Evolutionary conservation across 2,888 invertebrate species (phyloP), one percentile per base, ranked within the genome.

Genomic region (Agapostemon virescens): DNA sequence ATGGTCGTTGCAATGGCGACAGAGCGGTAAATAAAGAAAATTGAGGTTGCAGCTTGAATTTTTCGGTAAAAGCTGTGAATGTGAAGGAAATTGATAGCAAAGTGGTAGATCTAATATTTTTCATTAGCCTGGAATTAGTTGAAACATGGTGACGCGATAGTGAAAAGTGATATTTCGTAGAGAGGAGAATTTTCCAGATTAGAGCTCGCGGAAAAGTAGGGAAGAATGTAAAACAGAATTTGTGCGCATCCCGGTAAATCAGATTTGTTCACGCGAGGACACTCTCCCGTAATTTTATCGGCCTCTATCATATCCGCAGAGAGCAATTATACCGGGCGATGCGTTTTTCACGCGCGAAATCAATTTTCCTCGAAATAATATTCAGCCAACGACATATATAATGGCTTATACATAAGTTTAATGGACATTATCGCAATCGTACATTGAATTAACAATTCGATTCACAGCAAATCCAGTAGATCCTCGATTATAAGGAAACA

Each of bases 261-360:
- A 33, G 42, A 67, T 67, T 67, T 67, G 42, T 45, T n/a, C 30
- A n/a, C 42, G 40, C 42, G 20, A 26, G 67, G 13, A 30, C 26
- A 42, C 67, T n/a, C 42, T 30, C 30, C 42, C 42, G 67, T 26
- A 20, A 20, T 67, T 67, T 67, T 33, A 67, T 42, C 66, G 40
- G 17, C 26, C 66, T 40, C 38, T 64, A 38, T 64, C 42, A 45
- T 42, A 42, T 45, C 67, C 30, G 30, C 13, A 13, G 67, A 30
- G 30, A 45, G 30, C 42, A 45, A 38, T 67, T 30, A 66, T 11
- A 40, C 26, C 40, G 23, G 17, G 55, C 7, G 42, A 30, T 1
- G 26, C 42, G 66, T 66, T 66, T 40, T 42, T 66, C 66, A 11
- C 40, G 20, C 26, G 26, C 20, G 42, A 42, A 26, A 42, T 26